Conservation (phyloP, 2,888 invertebrate genomes). For the Nycteola revayana region DNA sequence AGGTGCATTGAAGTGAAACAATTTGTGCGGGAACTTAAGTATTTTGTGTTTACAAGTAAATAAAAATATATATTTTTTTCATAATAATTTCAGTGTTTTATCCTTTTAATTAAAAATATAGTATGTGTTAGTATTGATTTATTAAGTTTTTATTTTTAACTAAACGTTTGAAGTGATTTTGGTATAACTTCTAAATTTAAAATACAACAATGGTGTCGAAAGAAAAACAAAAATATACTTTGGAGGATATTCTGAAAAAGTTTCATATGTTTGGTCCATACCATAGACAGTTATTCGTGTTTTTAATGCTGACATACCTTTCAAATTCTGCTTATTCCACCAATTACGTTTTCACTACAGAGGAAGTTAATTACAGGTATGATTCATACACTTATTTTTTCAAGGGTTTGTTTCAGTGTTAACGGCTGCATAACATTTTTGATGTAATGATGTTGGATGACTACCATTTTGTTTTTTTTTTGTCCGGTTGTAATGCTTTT, state of each 20-base stretch:
- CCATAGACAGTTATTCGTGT: slow-evolving; percentile 76
- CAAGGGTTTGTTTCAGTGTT: too few relatives aligned
- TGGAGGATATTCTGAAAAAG: slow-evolving; percentile 64
- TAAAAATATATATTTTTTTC: too few relatives aligned
- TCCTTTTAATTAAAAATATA: too few relatives aligned
- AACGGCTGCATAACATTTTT: too few relatives aligned
- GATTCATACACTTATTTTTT: neutral
- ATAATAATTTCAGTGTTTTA: too few relatives aligned
- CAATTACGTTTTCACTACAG: slow-evolving; percentile 84
- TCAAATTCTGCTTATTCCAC: slow-evolving; percentile 83
- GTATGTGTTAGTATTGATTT: too few relatives aligned
- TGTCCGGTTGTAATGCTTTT: too few relatives aligned
- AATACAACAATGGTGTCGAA: slow-evolving; percentile 13
- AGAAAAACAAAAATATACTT: slow-evolving; percentile 28
- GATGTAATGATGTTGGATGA: too few relatives aligned
- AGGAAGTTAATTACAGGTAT: slow-evolving; percentile 77
- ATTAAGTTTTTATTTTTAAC: neutral
- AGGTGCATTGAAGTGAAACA: too few relatives aligned
- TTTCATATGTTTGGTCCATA: slow-evolving; percentile 81
- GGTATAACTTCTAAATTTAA: neutral
- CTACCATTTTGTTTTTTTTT: too few relatives aligned
- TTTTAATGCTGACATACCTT: slow-evolving; percentile 81
- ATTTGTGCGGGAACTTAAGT: too few relatives aligned
- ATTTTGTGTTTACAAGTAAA: too few relatives aligned
- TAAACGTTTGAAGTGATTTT: neutral